Base-by-base conservation (phyloP, 2,888 invertebrate genomes). In the Noctua pronuba region DNA sequence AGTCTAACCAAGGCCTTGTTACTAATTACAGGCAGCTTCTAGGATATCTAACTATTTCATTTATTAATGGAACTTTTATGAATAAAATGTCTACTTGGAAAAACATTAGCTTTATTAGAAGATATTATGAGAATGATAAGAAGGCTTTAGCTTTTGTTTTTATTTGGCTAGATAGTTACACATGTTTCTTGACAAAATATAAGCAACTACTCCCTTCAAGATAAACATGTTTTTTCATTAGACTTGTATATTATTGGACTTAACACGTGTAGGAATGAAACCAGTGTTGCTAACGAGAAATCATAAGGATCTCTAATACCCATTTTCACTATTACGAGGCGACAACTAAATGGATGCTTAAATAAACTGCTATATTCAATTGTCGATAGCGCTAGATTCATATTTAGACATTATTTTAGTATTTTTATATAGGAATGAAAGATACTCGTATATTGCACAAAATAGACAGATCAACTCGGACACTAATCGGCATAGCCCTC, bases 41-140 rank as follows among this genome's bases (percentile, higher is more conserved):
- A 38, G n/a, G 2, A 44, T 18, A 31, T 24, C 44, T 52, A 55
- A 80, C 24, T 10, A 41, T 55, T 64, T 55, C 2, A 55, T 73
- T 73, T 35, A 46, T 24, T 44, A 31, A 38, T 46, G 16, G 13
- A 46, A 6, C 1, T 62, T 38, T 18, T 31, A 44, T 38, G 24
- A 46, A 66, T 58, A 28, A 67, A 58, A 18, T 46, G 6, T 58
- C 2, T 46, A 18, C 44, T 28, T 18, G 44, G 21, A 64, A 38
- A 79, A 35, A 69, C 69, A 44, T 78, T 44, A 35, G n/a, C 13
- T 31, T 58, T 41, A 49, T 79, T 62, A 52, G n/a, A 68, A 46
- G 28, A 46, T 66, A 7, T 66, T 10, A 55, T 35, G 52, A 31
- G 28, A 38, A 41, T 28, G 44, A 21, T 18, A 28, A 46, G 18